Evolutionary conservation across 2,113 vertebrate genomes (phyloP).

Genomic region (Deroptyus accipitrinus): DNA sequence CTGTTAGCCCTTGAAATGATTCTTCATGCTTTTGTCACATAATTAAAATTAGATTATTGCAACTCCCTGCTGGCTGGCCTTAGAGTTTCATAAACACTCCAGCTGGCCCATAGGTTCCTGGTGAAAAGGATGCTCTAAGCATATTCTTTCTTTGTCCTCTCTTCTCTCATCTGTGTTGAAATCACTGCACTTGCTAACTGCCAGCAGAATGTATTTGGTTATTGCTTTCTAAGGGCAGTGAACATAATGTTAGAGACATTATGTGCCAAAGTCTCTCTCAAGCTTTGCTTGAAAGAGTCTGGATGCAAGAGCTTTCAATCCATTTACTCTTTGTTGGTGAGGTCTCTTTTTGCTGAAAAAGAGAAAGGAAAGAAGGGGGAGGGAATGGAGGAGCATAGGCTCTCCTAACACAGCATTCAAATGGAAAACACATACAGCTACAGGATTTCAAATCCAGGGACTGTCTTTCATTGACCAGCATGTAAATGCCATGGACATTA

Average conservation of each 20-base stretch:
- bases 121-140: slow-evolving; percentile 72
- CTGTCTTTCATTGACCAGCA: background rate
- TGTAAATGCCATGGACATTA: background rate
- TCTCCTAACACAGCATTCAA: slow-evolving; percentile 22
- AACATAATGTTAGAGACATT: slow-evolving; percentile 52
- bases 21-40: slow-evolving; percentile 81
- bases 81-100: slow-evolving; percentile 74
- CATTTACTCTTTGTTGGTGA: slow-evolving; percentile 53
- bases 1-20: slow-evolving; percentile 77
- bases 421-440: slow-evolving; percentile 22
- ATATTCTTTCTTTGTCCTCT: slow-evolving; percentile 59
- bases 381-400: background rate
- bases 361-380: slow-evolving; percentile 8
- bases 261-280: slow-evolving; percentile 55
- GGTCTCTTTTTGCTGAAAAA: slow-evolving; percentile 49
- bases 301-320: slow-evolving; percentile 49
- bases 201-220: slow-evolving; percentile 62
- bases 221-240: slow-evolving; percentile 66
- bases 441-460: background rate
- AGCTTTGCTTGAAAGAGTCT: slow-evolving; percentile 59
- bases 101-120: slow-evolving; percentile 71
- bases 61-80: slow-evolving; percentile 74
- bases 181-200: slow-evolving; percentile 61
- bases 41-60: slow-evolving; percentile 84
- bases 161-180: slow-evolving; percentile 56